Base-by-base conservation (phyloP, 1,140 invertebrate genomes). In the Planococcus citri region DNA sequence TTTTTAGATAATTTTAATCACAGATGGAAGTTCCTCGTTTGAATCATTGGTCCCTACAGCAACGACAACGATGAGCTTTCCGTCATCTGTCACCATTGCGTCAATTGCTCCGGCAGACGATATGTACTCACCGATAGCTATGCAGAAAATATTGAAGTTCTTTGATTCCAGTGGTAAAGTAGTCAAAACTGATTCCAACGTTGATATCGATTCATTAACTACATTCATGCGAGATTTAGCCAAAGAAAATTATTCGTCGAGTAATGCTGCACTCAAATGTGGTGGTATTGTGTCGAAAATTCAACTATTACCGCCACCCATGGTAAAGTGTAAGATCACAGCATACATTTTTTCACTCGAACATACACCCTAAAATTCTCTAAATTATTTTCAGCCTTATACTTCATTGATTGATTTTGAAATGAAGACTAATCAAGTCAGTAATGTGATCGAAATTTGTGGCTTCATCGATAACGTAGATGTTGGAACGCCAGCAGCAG, bases 401-500 rank as follows among this genome's bases (percentile, higher is more conserved):
- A 84, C 79, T 24, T 86, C 86, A 74, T 79, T 82, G 68, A 78
- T 82, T 20, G 87, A 89, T 74, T 89, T 90, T 79, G 85, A 86
- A 70, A 76, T 80, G 57, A 74, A 81, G 0, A 80, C 82, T 69
- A 81, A 82, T 69, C 82, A 80, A 38, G 79, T 91, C 73, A 83
- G 85, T n/a, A 83, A 86, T 72, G 83, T 81, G 21, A 81, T 94
- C 69, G 84, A 88, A 76, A 86, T 94, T 38, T 86, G 87, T 78
- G 92, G 92, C 2, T 94, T 93, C 77, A 81, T 95, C 69, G 84
- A 88, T n/a, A 83, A 91, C 0, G 82, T 83, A 0, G 90, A 94
- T 78, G 84, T 94, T 27, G 91, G 92, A n/a, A 96, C 93, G 73
- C 95, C 95, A n/a, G 92, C 91, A 73, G 88, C 91, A 3, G 81